Conservation (phyloP, 2,888 invertebrate species). For the Cremastobaeus sp. region DNA sequence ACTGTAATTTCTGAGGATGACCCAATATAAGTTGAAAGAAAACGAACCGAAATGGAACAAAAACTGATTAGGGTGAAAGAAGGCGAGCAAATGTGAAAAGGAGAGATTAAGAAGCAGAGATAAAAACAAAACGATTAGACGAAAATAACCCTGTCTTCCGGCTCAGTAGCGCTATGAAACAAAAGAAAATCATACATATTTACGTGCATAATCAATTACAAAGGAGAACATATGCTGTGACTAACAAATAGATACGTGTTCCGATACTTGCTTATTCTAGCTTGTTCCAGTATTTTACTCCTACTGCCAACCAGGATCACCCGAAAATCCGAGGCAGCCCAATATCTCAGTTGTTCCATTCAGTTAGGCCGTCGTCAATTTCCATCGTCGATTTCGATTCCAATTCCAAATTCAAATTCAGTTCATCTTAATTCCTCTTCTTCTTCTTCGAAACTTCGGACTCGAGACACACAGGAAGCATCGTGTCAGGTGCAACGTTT, state of each 20-base stretch:
- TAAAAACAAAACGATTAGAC: constrained; percentile 62
- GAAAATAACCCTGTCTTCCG: constrained; percentile 74
- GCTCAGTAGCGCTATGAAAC: constrained; percentile 73
- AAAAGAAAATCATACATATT: constrained; percentile 62
- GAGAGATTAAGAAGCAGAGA: constrained; percentile 62
- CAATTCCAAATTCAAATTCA: background rate
- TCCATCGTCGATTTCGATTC: constrained; percentile 39
- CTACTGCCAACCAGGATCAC: background rate
- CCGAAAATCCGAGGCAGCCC: background rate
- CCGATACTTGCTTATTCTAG: constrained; percentile 60
- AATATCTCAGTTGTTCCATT: constrained; percentile 22
- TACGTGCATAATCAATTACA: constrained; percentile 61
- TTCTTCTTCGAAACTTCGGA: no score
- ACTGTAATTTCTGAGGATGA: constrained; percentile 61
- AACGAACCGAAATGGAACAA: constrained; percentile 48
- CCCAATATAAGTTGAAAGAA: constrained; percentile 58
- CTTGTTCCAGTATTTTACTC: constrained; percentile 35
- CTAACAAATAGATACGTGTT: constrained; percentile 60
- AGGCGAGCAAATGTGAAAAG: constrained; percentile 61
- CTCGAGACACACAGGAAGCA: no score
- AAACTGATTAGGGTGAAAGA: constrained; percentile 60
- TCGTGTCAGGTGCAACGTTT: constrained; percentile 18
- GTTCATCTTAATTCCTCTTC: no score
- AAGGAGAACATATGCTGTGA: constrained; percentile 60
- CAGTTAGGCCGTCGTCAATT: constrained; percentile 24